A percentile compares a stretch with the other conserved stretches of the same genome.
phyloP scores from a whole-genome alignment of 2,888 invertebrate species.

The Altica lythri region DNA sequence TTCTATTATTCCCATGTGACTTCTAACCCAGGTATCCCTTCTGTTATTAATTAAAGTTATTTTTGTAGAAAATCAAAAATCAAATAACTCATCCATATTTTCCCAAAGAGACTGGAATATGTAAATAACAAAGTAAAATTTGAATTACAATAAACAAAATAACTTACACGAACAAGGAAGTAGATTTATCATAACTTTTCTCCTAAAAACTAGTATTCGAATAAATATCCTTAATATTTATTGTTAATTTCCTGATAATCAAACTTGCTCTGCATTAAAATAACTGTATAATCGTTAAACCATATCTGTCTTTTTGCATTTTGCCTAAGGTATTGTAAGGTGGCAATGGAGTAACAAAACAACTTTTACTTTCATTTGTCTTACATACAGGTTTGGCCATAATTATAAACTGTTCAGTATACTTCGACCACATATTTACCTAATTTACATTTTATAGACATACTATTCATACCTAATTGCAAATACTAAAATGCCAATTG shows the following conservation, averaged over 20 bases:
- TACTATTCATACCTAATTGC: conserved; percentile 3
- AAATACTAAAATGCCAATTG: conserved; percentile 12
- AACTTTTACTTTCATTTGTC: conserved; percentile 43
- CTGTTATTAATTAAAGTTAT: too few relatives aligned
- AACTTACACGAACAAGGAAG: too few relatives aligned
- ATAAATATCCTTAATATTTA: too few relatives aligned
- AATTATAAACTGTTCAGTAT: conserved; percentile 16
- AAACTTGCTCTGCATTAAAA: conserved; percentile 13
- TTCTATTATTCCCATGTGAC: too few relatives aligned
- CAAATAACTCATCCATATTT: too few relatives aligned
- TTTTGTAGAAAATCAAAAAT: too few relatives aligned
- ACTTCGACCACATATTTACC: conserved; percentile 14
- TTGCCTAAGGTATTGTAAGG: conserved; percentile 24
- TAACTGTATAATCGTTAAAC: conserved; percentile 6
- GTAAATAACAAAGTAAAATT: too few relatives aligned
- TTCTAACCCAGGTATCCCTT: too few relatives aligned
- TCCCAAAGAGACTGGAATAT: too few relatives aligned
- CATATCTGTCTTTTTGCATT: conserved; percentile 24
- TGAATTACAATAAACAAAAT: too few relatives aligned
- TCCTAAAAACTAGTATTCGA: too few relatives aligned
- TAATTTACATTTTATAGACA: conserved; percentile 16
- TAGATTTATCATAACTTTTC: too few relatives aligned
- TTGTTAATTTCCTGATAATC: background rate
- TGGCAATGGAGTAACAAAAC: conserved; percentile 43
- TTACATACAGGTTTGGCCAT: conserved; percentile 29